A percentile compares a stretch with the other conserved stretches of the same genome.
Conservation (phyloP, 2,888 invertebrate species). For the Trissolcus brochymenae region DNA sequence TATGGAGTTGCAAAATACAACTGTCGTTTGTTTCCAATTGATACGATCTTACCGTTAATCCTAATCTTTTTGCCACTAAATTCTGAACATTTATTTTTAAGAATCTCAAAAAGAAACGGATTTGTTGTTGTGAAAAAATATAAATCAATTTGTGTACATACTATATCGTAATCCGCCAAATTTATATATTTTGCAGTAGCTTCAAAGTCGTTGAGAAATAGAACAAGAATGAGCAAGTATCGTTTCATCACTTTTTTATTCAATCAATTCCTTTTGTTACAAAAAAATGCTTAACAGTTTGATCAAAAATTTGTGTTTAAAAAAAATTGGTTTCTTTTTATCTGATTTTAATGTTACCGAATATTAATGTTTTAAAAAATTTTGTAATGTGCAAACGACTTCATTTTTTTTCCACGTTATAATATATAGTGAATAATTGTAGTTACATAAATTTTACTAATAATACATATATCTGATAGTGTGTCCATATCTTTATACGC, state of each 20-base stretch:
- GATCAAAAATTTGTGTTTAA: not conserved
- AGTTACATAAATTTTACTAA: too few species aligned
- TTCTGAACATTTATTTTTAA: conserved; percentile 11
- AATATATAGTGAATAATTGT: too few species aligned
- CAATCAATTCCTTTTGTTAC: not conserved
- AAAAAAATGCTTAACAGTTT: not conserved
- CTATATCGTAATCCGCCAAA: conserved; percentile 10
- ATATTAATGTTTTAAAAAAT: not conserved
- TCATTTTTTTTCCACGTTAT: too few species aligned
- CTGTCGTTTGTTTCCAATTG: conserved; percentile 24
- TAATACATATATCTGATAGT: too few species aligned
- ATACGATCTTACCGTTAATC: conserved; percentile 6
- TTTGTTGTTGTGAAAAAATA: not conserved
- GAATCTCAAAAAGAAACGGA: not conserved
- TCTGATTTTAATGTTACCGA: not conserved
- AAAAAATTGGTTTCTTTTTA: not conserved
- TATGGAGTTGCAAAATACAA: conserved; percentile 15
- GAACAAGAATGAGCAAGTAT: not conserved
- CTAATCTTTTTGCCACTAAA: not conserved
- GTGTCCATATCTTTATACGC: too few species aligned
- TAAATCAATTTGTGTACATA: not conserved
- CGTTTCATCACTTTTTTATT: not conserved
- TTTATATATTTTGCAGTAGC: not conserved
- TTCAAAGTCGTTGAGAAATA: not conserved
- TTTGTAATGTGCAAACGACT: too few species aligned